These are phyloP conservation scores for Troides aeacus DNA, from an alignment of 2,888 invertebrate genomes.

Conservation along the genomic window DNA sequence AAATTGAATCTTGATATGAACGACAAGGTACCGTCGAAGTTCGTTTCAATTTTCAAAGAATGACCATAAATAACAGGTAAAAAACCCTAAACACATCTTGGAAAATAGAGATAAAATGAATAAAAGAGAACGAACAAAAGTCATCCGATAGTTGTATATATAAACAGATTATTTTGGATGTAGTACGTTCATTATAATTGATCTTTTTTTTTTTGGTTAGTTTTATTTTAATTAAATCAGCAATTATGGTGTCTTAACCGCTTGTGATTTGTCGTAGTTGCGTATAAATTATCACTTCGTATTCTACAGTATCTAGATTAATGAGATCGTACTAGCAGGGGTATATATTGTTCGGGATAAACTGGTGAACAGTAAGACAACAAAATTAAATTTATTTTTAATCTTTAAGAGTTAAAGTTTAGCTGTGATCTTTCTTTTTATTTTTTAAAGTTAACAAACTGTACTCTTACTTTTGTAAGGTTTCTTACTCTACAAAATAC, in stretches of 20 bases:
- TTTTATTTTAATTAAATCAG: no score
- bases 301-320: slow-evolving; percentile 13
- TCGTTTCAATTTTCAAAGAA: slow-evolving; percentile 7
- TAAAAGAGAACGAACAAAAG: no score
- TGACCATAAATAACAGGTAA: neutral
- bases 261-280: slow-evolving; percentile 6
- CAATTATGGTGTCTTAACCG: neutral
- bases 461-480: no score
- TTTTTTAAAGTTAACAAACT: no score
- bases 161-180: no score
- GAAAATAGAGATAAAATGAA: no score
- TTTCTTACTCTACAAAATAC: no score
- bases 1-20: slow-evolving; percentile 4
- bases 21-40: slow-evolving; percentile 4
- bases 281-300: slow-evolving; percentile 8
- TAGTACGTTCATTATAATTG: neutral
- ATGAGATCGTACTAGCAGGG: slow-evolving; percentile 11
- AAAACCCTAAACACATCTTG: neutral
- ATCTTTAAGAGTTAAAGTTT: no score
- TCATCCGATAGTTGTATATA: no score
- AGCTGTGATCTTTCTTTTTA: no score
- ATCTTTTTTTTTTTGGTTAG: neutral
- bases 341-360: slow-evolving; percentile 7
- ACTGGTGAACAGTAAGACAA: slow-evolving; percentile 6
- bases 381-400: slow-evolving; percentile 1